Evolutionary conservation across 2,888 invertebrate genomes (phyloP).

Genomic region (Oxytorus armatus): DNA sequence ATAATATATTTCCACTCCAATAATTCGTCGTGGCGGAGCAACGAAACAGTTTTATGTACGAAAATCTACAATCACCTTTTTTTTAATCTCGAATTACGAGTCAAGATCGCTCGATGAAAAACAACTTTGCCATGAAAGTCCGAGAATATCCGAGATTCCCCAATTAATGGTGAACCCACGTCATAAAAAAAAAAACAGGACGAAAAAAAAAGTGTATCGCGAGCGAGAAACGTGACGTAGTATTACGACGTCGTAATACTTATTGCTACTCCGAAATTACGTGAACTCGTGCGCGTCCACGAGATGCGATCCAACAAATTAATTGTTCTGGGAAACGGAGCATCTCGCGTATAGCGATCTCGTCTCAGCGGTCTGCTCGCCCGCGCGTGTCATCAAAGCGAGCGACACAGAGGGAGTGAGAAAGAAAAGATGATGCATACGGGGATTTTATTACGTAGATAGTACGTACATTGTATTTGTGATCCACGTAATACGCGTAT

Average conservation of each 20-base stretch:
- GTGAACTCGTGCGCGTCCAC: background rate
- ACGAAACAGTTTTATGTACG: no score
- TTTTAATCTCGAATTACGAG: no score
- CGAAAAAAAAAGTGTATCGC: no score
- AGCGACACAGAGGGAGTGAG: slow-evolving; percentile 44
- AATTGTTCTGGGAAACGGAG: slow-evolving; percentile 47
- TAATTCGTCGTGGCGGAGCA: no score
- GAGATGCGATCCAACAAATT: slow-evolving; percentile 43
- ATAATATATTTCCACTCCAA: no score
- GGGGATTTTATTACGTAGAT: slow-evolving; percentile 8
- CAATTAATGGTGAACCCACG: no score
- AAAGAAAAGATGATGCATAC: slow-evolving; percentile 66
- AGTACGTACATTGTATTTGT: slow-evolving; percentile 22
- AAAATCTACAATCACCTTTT: no score
- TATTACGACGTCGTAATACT: slow-evolving; percentile 42
- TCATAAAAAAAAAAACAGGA: background rate
- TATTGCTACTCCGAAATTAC: slow-evolving; percentile 41
- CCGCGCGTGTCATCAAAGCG: slow-evolving; percentile 14
- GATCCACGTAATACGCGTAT: slow-evolving; percentile 21
- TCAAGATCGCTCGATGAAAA: no score
- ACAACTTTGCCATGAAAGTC: no score
- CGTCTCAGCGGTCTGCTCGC: slow-evolving; percentile 7
- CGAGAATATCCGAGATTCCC: no score
- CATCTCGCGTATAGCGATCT: slow-evolving; percentile 10
- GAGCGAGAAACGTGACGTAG: no score